These are phyloP conservation scores for Myiagra hebetior DNA, from an alignment of 2,113 vertebrate genomes.

Conservation along the genomic window DNA sequence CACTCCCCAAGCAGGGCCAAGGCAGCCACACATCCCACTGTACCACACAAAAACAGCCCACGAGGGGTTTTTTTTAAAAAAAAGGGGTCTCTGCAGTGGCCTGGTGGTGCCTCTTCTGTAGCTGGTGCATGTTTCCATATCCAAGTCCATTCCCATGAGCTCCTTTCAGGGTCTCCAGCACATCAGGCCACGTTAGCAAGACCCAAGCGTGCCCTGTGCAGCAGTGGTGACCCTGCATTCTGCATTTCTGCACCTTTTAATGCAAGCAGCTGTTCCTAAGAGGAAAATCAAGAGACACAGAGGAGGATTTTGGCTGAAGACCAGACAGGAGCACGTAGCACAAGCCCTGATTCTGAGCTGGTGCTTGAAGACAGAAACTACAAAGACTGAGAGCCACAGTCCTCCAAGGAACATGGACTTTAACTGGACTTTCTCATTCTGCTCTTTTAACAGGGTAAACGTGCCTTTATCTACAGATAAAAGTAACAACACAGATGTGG, in stretches of 20 bases:
- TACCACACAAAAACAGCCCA: not conserved
- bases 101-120: not conserved
- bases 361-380: not conserved
- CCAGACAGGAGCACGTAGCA: accelerated
- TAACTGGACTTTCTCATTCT: not conserved
- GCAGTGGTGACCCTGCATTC: accelerated
- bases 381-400: not conserved
- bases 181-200: accelerated
- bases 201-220: not conserved
- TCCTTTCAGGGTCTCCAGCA: not conserved
- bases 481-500: not conserved
- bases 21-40: not conserved
- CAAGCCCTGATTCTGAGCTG: not conserved
- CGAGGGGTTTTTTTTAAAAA: accelerated
- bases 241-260: not conserved
- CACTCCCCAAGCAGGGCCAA: not conserved
- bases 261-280: not conserved
- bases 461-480: not conserved
- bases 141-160: not conserved
- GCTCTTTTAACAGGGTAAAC: not conserved
- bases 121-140: not conserved
- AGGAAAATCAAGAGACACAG: not conserved
- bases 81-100: not conserved
- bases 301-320: not conserved
- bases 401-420: not conserved